phyloP scores from a whole-genome alignment of 1,140 invertebrate species.

The Reticulitermes speratus region DNA sequence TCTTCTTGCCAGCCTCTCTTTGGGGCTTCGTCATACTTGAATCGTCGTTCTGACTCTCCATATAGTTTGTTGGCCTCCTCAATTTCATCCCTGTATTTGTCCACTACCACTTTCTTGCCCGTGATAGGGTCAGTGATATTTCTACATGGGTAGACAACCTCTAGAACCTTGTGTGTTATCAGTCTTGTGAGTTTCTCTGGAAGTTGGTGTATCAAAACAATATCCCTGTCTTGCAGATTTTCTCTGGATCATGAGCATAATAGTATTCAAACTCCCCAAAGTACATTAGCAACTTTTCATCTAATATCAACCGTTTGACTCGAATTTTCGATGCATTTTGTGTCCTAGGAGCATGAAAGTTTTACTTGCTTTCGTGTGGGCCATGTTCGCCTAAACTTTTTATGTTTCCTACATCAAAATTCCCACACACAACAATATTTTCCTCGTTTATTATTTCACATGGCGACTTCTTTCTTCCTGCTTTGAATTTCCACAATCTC shows the following conservation, averaged over 20 bases:
- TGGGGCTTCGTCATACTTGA: slow-evolving; percentile 75
- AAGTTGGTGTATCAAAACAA: slow-evolving; percentile 73
- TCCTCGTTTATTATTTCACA: neutral
- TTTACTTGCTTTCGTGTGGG: neutral
- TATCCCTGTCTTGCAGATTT: slow-evolving; percentile 75
- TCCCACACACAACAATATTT: too few relatives aligned
- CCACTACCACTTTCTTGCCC: slow-evolving; percentile 71
- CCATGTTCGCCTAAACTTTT: neutral
- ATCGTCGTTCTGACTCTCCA: slow-evolving; percentile 65
- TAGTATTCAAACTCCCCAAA: slow-evolving; percentile 68
- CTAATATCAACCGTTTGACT: slow-evolving; percentile 66
- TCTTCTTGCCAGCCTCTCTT: slow-evolving; percentile 76
- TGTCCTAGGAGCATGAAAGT: slow-evolving; percentile 57
- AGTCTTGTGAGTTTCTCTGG: slow-evolving; percentile 68
- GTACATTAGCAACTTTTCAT: slow-evolving; percentile 69
- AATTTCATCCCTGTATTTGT: slow-evolving; percentile 70
- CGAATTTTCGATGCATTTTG: slow-evolving; percentile 73
- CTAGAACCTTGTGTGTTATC: slow-evolving; percentile 75
- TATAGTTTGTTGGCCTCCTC: slow-evolving; percentile 65
- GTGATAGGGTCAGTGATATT: slow-evolving; percentile 81
- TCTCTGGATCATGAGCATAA: slow-evolving; percentile 74
- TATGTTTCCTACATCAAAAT: too few relatives aligned
- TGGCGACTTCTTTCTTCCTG: too few relatives aligned
- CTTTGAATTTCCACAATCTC: too few relatives aligned
- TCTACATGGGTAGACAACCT: slow-evolving; percentile 77